Base-by-base conservation (phyloP, 1,140 invertebrate genomes). In the Aphidius ervi region DNA sequence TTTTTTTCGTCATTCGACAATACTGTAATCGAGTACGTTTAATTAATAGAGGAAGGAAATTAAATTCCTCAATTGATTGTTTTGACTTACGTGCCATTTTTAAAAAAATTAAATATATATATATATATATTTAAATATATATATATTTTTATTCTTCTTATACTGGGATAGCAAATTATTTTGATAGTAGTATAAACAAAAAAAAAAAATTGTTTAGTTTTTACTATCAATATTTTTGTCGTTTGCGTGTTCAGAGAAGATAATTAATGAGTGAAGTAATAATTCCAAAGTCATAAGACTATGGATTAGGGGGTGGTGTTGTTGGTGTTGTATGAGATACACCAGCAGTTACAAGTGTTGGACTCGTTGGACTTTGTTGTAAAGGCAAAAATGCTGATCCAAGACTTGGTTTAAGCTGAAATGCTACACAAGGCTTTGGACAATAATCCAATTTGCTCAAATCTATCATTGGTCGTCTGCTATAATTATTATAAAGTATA, bases 301-400 rank as follows among this genome's bases (percentile, higher is more conserved):
- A 84, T 84, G 76, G 78, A 76, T 78, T 78, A 71, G 80, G 79
- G 61, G 81, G 77, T 68, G 74, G 76, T 70, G 75, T 77, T 56
- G 77, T 72, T 61, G 81, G 73, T 66, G 75, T 78, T 56, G 76
- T 74, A 46, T 75, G 66, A 64, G 75, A 74, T 64, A 67, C 68
- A 67, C 61, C 72, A 46, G 58, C 59, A 48, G 67, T 63, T 62
- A 71, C 65, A 65, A 75, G 67, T 61, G 74, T 71, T 46, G 75
- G 68, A 64, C 72, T 77, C 64, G 40, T 50, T n/a, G 78, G 70
- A 64, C 79, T 77, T 62, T 87, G 86, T 72, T 87, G 85, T 62
- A 91, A 81, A 65, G 89, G 87, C 76, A 90, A 85, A 80, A 93
- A 93, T 63, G 91, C 91, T 47, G 90, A 92, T 63, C 89, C 87